Evolutionary conservation across 2,797 vertebrate genomes (phyloP).

Genomic region (Sternarchorhynchus goeldii): DNA sequence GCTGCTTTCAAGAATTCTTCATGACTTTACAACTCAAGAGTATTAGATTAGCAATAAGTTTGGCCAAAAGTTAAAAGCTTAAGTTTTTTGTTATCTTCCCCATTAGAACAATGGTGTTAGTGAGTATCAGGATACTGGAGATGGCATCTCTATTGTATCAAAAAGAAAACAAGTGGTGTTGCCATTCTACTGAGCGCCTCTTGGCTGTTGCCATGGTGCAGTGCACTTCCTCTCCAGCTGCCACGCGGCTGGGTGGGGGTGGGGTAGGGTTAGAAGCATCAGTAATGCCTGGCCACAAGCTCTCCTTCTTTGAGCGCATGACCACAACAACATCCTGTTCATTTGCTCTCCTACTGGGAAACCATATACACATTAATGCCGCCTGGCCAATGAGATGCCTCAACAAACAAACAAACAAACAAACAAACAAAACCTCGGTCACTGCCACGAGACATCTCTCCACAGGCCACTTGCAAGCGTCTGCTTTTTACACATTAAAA

Average conservation of each 20-base stretch:
- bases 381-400: slow-evolving; percentile 38
- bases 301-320: slow-evolving; percentile 39
- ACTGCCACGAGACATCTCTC: slow-evolving; percentile 40
- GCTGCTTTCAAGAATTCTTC: too few species aligned
- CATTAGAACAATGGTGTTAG: too few species aligned
- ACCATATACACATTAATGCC: slow-evolving; percentile 48
- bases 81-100: too few species aligned
- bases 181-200: background rate
- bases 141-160: too few species aligned
- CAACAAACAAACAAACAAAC: slow-evolving; percentile 17
- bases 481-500: slow-evolving; percentile 34
- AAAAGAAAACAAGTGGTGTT: too few species aligned
- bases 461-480: slow-evolving; percentile 36
- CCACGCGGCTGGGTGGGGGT: slow-evolving; percentile 15
- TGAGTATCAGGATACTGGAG: too few species aligned
- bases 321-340: slow-evolving; percentile 50
- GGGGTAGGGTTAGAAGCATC: slow-evolving; percentile 44
- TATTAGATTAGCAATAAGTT: too few species aligned
- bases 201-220: slow-evolving; percentile 41
- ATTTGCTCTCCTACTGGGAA: slow-evolving; percentile 42
- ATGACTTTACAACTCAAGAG: too few species aligned
- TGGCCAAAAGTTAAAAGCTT: too few species aligned
- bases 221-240: slow-evolving; percentile 40
- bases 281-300: slow-evolving; percentile 45
- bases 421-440: slow-evolving; percentile 39